Percentiles rank a stretch among this genome's conserved stretches.
Conservation (phyloP, 64 coral and sea anemone genomes). For the Pachyseris speciosa region DNA sequence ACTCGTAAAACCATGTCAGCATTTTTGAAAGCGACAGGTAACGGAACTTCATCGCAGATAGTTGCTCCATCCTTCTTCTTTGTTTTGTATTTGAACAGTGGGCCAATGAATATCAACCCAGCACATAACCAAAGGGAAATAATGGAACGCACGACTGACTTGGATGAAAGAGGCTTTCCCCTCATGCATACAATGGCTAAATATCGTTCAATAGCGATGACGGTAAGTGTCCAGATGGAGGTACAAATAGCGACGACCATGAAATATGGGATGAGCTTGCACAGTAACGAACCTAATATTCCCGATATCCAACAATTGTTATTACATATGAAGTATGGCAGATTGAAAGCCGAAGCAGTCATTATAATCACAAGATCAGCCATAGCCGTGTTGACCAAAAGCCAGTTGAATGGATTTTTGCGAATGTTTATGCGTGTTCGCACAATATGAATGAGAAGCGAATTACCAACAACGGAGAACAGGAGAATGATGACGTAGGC, state of each 20-base stretch:
- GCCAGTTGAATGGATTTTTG: slow-evolving; percentile 62
- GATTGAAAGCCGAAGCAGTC: background rate
- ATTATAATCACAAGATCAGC: slow-evolving; percentile 52
- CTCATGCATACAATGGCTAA: slow-evolving; percentile 5
- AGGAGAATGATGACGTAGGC: slow-evolving; percentile 51
- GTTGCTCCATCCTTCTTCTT: background rate
- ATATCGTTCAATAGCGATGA: slow-evolving; percentile 66
- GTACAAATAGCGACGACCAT: slow-evolving; percentile 15
- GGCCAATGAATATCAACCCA: background rate
- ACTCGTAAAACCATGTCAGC: slow-evolving; percentile 57
- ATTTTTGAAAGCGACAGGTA: background rate
- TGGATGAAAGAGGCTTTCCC: slow-evolving; percentile 21
- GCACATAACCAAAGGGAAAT: slow-evolving; percentile 38
- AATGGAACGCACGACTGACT: slow-evolving; percentile 12
- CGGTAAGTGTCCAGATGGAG: slow-evolving; percentile 40
- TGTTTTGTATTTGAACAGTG: slow-evolving; percentile 41
- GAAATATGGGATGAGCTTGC: slow-evolving; percentile 43
- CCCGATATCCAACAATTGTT: slow-evolving; percentile 48
- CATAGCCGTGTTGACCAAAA: slow-evolving; percentile 60
- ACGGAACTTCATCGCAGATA: background rate
- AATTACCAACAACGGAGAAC: slow-evolving; percentile 51
- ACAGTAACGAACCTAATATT: slow-evolving; percentile 22
- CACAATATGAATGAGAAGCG: slow-evolving; percentile 58
- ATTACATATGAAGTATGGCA: slow-evolving; percentile 4
- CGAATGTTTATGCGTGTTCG: slow-evolving; percentile 53